Percentiles rank a stretch among this genome's conserved stretches.
These are phyloP conservation scores for Torymus texanus DNA, from an alignment of 2,888 invertebrate species.

Conservation along the genomic window DNA sequence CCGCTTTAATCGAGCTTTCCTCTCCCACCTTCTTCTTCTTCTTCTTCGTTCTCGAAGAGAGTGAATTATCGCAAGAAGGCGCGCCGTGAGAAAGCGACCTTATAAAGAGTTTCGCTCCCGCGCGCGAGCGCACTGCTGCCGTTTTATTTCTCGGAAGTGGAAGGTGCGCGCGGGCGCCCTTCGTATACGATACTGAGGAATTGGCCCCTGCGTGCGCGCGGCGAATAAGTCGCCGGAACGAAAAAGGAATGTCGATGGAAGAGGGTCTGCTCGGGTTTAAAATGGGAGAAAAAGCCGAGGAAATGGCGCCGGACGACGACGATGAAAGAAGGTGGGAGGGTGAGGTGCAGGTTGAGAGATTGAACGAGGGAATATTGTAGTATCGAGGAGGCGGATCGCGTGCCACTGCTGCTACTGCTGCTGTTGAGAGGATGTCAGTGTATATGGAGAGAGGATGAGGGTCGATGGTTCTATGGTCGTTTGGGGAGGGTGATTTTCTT, in stretches of 20 bases:
- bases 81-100: conserved; percentile 51
- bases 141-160: conserved; percentile 48
- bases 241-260: not conserved
- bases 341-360: too few species aligned
- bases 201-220: conserved; percentile 3
- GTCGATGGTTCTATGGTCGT: too few species aligned
- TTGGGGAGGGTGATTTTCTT: too few species aligned
- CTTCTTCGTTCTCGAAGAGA: not conserved
- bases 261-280: conserved; percentile 8
- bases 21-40: not conserved
- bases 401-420: too few species aligned
- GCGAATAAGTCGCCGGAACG: not conserved
- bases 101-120: conserved; percentile 32
- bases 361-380: too few species aligned
- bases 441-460: too few species aligned
- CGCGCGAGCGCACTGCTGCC: not conserved
- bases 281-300: conserved; percentile 19
- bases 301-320: conserved; percentile 23
- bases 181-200: not conserved
- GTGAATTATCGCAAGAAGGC: conserved; percentile 31
- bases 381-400: too few species aligned
- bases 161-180: conserved; percentile 11
- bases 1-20: not conserved
- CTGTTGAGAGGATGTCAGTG: too few species aligned
- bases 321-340: not conserved